Conservation (phyloP, 2,797 vertebrate species). For the Siniperca undulata region DNA sequence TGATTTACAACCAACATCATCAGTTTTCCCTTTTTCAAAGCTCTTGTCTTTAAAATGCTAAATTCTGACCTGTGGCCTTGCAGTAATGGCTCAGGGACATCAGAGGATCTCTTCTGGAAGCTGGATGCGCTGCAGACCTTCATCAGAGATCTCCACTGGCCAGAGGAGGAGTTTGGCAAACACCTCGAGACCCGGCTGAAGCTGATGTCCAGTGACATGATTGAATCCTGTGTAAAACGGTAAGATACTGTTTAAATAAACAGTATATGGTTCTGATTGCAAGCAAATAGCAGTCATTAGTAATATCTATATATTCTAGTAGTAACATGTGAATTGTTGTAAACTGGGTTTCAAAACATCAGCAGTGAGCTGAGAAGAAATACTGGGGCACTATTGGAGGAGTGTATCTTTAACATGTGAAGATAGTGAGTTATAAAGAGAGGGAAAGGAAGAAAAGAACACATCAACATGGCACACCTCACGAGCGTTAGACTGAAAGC, state of each 20-base stretch:
- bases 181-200: conserved; percentile 97
- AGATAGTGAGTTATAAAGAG: not conserved
- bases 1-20: not conserved
- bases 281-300: not conserved
- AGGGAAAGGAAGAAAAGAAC: no score
- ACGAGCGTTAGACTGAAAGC: no score
- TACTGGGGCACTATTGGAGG: no score
- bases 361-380: not conserved
- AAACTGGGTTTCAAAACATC: not conserved
- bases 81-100: conserved; percentile 98
- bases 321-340: no score
- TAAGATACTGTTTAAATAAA: conserved; percentile 53
- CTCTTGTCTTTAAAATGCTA: not conserved
- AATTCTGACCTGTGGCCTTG: conserved; percentile 30
- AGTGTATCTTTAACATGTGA: not conserved
- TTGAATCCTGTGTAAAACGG: conserved; percentile 98
- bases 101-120: conserved; percentile 99
- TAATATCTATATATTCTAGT: not conserved
- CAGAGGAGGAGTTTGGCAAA: conserved; percentile 98
- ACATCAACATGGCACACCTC: no score
- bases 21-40: not conserved
- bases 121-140: conserved; percentile 99
- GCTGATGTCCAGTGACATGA: conserved; percentile 99
- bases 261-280: not conserved
- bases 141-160: conserved; percentile 98